Conservation (phyloP, 2,888 invertebrate genomes). For the Eupeodes latifasciatus region DNA sequence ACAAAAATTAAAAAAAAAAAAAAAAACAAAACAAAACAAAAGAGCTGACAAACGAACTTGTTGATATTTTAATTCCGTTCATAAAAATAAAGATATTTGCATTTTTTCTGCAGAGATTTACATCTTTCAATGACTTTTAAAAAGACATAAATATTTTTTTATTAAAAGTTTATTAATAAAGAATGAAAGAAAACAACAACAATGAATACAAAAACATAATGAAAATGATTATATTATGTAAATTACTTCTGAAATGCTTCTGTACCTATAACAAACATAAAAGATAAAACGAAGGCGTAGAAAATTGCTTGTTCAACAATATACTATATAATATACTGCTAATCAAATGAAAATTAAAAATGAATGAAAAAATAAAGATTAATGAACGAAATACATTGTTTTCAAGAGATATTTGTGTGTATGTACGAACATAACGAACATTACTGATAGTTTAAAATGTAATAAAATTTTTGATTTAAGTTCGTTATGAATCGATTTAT, state of each 20-base stretch:
- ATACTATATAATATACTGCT: not conserved
- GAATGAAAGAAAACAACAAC: no score
- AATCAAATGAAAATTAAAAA: slow-evolving; percentile 7
- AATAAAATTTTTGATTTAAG: not conserved
- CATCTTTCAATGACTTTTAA: not conserved
- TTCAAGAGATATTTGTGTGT: not conserved
- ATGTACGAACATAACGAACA: not conserved
- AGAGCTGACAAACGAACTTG: slow-evolving; percentile 17
- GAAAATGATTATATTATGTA: slow-evolving; percentile 9
- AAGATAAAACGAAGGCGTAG: not conserved
- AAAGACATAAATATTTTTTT: not conserved
- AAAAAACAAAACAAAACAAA: slow-evolving; percentile 2
- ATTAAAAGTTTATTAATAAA: not conserved
- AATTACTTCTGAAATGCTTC: slow-evolving; percentile 30
- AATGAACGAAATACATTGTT: not conserved
- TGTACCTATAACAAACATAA: not conserved
- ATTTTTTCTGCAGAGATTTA: not conserved
- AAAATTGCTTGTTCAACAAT: slow-evolving; percentile 27
- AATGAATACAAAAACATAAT: not conserved
- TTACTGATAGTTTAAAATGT: slow-evolving; percentile 15
- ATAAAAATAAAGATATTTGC: not conserved
- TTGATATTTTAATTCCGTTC: not conserved
- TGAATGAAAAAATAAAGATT: slow-evolving; percentile 10
- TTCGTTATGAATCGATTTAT: slow-evolving; percentile 33
- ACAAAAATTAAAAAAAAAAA: no score